phyloP scores from a whole-genome alignment of 2,113 vertebrate species.

The Boleophthalmus pectinirostris region DNA sequence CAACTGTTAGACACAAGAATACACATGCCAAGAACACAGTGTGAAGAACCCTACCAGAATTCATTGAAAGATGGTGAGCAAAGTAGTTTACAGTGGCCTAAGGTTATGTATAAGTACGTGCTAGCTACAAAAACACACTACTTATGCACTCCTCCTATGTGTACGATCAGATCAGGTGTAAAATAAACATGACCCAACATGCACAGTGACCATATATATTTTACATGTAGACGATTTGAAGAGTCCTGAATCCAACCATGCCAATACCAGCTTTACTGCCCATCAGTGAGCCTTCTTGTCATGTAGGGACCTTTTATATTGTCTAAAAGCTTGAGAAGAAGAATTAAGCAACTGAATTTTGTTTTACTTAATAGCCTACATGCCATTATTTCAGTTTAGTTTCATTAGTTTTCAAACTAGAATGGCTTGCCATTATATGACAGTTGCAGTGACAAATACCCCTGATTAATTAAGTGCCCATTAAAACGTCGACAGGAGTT shows the following conservation, averaged over 20 bases:
- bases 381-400: constrained; percentile 13
- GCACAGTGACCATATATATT: constrained; percentile 4
- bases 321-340: no score
- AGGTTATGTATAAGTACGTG: constrained; percentile 38
- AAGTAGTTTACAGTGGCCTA: constrained; percentile 13
- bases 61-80: not conserved
- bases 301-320: not conserved
- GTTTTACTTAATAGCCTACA: not conserved
- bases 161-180: constrained; percentile 5
- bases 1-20: constrained; percentile 27
- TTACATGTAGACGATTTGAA: not conserved
- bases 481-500: constrained; percentile 33
- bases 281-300: not conserved
- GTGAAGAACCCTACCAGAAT: not conserved
- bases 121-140: not conserved
- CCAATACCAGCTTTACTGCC: not conserved
- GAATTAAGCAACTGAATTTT: not conserved
- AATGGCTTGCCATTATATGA: constrained; percentile 20
- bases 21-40: constrained; percentile 17
- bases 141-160: constrained; percentile 23
- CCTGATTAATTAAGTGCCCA: constrained; percentile 25
- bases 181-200: constrained; percentile 36
- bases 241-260: no score
- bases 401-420: constrained; percentile 13
- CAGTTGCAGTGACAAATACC: constrained; percentile 28